A percentile compares a stretch with the other conserved stretches of the same genome.
These are phyloP conservation scores for Thaumetopoea pityocampa DNA, from an alignment of 1,140 invertebrate genomes.

Conservation along the genomic window DNA sequence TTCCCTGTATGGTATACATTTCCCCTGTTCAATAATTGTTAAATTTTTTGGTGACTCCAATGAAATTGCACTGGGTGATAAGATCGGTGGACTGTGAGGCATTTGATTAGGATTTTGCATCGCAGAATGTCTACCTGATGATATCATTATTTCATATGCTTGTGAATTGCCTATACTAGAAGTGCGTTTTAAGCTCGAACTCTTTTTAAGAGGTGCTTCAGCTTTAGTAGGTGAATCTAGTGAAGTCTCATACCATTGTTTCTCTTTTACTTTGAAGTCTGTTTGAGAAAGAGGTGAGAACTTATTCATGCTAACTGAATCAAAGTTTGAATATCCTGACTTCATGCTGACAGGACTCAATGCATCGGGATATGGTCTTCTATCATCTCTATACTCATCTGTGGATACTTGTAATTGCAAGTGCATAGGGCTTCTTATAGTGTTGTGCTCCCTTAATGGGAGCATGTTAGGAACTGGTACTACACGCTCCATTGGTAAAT, in stretches of 20 bases:
- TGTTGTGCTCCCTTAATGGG: constrained; percentile 57
- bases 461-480: constrained; percentile 53
- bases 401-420: constrained; percentile 64
- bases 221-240: constrained; percentile 78
- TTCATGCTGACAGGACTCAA: constrained; percentile 63
- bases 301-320: constrained; percentile 62
- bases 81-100: constrained; percentile 53
- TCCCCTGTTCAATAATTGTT: constrained; percentile 89
- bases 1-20: constrained; percentile 94
- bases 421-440: constrained; percentile 49
- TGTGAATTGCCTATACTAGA: constrained; percentile 65
- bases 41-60: constrained; percentile 86
- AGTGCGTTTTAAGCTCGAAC: constrained; percentile 56
- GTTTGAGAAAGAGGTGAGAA: constrained; percentile 56
- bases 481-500: constrained; percentile 45
- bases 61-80: constrained; percentile 75
- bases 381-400: constrained; percentile 59
- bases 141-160: constrained; percentile 63
- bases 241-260: constrained; percentile 86
- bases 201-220: constrained; percentile 55
- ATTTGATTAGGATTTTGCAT: constrained; percentile 61
- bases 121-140: constrained; percentile 55
- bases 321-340: constrained; percentile 61
- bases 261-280: constrained; percentile 75
- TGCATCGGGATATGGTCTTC: constrained; percentile 45